These are phyloP conservation scores for Phallusia fumigata DNA, from an alignment of 23 tunicate genomes.

Conservation along the genomic window DNA sequence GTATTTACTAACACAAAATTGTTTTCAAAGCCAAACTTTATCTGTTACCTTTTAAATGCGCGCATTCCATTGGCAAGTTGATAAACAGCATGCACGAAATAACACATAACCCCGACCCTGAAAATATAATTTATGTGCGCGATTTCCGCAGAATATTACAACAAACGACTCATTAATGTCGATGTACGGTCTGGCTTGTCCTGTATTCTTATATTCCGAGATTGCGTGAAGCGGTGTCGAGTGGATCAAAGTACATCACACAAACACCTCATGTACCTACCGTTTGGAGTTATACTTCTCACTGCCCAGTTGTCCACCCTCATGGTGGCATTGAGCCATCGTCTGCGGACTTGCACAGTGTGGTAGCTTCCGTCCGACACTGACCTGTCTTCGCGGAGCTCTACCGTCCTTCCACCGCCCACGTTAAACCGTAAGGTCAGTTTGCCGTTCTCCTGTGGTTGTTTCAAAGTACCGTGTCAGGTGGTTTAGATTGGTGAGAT, in stretches of 20 bases:
- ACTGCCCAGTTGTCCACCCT: slow-evolving; percentile 75
- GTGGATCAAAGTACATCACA: background rate
- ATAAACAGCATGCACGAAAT: no score
- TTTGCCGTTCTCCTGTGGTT: slow-evolving; percentile 55
- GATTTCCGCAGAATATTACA: no score
- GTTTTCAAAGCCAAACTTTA: no score
- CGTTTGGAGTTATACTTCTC: slow-evolving; percentile 33
- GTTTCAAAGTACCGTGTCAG: background rate
- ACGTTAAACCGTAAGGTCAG: slow-evolving; percentile 75
- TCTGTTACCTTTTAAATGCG: no score
- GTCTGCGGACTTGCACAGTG: slow-evolving; percentile 39
- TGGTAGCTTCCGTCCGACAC: slow-evolving; percentile 87
- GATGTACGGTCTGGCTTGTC: no score
- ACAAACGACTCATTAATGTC: no score
- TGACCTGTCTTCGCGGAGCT: slow-evolving; percentile 31
- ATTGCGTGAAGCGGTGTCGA: no score
- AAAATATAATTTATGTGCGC: no score
- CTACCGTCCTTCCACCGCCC: slow-evolving; percentile 44
- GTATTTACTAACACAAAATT: no score
- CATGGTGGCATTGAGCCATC: slow-evolving; percentile 89
- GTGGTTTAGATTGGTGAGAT: background rate
- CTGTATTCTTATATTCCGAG: no score
- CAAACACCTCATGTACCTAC: slow-evolving; percentile 14
- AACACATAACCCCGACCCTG: no score
- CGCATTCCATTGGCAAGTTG: no score